Conservation (phyloP, 2,113 vertebrate genomes). For the Thunnus thynnus region DNA sequence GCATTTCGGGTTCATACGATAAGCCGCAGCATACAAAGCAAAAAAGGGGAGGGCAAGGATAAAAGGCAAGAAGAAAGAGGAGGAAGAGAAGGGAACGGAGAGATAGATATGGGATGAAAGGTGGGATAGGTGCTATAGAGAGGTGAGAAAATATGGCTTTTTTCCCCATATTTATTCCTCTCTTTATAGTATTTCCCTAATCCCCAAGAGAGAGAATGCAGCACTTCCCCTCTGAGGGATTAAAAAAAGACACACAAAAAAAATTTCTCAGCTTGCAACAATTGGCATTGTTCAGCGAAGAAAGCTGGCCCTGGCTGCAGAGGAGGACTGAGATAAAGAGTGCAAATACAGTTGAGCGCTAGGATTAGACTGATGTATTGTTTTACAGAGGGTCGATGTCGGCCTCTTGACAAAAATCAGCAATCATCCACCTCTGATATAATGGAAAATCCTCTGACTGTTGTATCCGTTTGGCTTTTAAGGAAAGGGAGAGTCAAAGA, state of each 20-base stretch:
- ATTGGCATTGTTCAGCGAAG: conserved; percentile 71
- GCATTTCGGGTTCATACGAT: conserved; percentile 64
- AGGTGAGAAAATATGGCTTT: conserved; percentile 63
- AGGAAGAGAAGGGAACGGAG: conserved; percentile 24
- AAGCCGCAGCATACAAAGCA: conserved; percentile 63
- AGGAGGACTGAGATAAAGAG: conserved; percentile 68
- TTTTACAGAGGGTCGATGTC: conserved; percentile 49
- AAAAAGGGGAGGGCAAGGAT: conserved; percentile 41
- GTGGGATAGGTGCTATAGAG: conserved; percentile 58
- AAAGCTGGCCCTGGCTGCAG: conserved; percentile 58
- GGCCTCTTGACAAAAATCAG: conserved; percentile 31
- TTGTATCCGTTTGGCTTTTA: not conserved
- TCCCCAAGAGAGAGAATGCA: conserved; percentile 64
- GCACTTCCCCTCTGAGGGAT: conserved; percentile 65
- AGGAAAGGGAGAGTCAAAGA: not conserved
- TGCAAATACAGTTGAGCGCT: conserved; percentile 62
- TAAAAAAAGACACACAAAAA: conserved; percentile 52
- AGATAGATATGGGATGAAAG: conserved; percentile 63
- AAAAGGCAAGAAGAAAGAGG: conserved; percentile 47
- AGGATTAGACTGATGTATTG: conserved; percentile 69
- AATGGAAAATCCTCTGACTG: conserved; percentile 33
- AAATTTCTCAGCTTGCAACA: conserved; percentile 66
- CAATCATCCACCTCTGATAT: conserved; percentile 42
- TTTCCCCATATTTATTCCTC: not conserved
- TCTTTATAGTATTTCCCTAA: conserved; percentile 70